phyloP scores from a whole-genome alignment of 1,140 invertebrate genomes.

The Bombus picipes region DNA sequence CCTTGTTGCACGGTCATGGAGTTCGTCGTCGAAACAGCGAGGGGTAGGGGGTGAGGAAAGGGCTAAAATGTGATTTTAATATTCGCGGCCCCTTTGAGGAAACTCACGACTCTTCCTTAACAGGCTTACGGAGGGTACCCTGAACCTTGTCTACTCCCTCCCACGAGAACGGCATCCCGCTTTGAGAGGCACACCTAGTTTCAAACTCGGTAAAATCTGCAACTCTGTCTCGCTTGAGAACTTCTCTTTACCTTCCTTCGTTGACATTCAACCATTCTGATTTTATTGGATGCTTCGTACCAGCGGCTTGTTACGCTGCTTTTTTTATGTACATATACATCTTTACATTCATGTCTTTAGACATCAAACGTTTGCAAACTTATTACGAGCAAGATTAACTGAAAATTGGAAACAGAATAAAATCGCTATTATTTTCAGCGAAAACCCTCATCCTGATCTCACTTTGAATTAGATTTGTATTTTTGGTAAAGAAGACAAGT shows the following conservation, averaged over 20 bases:
- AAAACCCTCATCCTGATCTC: too few relatives aligned
- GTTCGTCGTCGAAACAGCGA: constrained; percentile 68
- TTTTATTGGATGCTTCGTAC: constrained; percentile 43
- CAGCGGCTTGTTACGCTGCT: background rate
- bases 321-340: too few relatives aligned
- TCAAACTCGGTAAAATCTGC: constrained; percentile 76
- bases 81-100: constrained; percentile 77
- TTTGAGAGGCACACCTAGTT: constrained; percentile 72
- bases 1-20: constrained; percentile 67
- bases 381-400: too few relatives aligned
- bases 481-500: too few relatives aligned
- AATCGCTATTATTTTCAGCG: too few relatives aligned
- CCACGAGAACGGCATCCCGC: constrained; percentile 63
- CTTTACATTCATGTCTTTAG: background rate
- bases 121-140: constrained; percentile 69
- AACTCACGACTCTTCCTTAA: constrained; percentile 75
- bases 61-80: constrained; percentile 79
- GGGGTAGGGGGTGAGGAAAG: constrained; percentile 35
- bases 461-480: too few relatives aligned
- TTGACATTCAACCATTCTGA: constrained; percentile 51
- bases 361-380: background rate
- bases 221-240: constrained; percentile 52
- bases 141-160: constrained; percentile 45
- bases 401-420: too few relatives aligned
- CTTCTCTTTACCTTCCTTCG: constrained; percentile 41